Evolutionary conservation across 2,113 vertebrate species (phyloP), one percentile per base, ranked within the genome.

Genomic region (Sorex araneus): DNA sequence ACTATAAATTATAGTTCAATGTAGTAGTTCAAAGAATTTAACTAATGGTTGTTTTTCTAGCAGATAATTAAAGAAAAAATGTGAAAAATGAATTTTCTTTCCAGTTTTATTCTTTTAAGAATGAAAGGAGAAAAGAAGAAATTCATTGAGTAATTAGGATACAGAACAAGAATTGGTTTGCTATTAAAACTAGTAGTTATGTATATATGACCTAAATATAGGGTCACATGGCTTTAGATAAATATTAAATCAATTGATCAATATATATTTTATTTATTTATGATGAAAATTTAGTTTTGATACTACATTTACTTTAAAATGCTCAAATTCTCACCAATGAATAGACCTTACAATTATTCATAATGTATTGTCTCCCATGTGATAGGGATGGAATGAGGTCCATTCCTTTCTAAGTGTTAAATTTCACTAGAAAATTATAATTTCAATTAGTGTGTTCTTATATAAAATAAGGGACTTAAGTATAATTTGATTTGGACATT

Each of bases 1-100:
- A 89, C 45, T 27, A 45, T 69, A 87, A 40, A 67, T 70, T 74
- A 47, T 60, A 69, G 67, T 80, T 87, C 79, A 84, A 67, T 54
- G 6, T 2, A 79, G 6, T 18, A 0, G 77, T 60, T 63, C 45
- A 66, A 83, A 0, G 4, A 4, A 66, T 73, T 67, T 45, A 15
- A 0, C 3, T 70, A 50, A 75, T 67, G 21, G 5, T 71, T 30
- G 2, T 21, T 70, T 76, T 0, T 40, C 50, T 78, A 66, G 63
- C 27, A 74, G 5, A 75, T 63, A 82, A 85, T 30, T 84, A 43
- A 75, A 19, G 2, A 0, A 30, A 70, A 45, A 21, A 43, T 16
- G 3, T 6, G 9, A 66, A 23, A 10, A 34, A 36, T 27, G 2
- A 1, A 71, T 30, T 47, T 4, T 3, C 70, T 79, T 77, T 19